A percentile compares a stretch with the other conserved stretches of the same genome.
phyloP scores from a whole-genome alignment of 2,888 invertebrate species.

The Drosophila prostipennis region DNA sequence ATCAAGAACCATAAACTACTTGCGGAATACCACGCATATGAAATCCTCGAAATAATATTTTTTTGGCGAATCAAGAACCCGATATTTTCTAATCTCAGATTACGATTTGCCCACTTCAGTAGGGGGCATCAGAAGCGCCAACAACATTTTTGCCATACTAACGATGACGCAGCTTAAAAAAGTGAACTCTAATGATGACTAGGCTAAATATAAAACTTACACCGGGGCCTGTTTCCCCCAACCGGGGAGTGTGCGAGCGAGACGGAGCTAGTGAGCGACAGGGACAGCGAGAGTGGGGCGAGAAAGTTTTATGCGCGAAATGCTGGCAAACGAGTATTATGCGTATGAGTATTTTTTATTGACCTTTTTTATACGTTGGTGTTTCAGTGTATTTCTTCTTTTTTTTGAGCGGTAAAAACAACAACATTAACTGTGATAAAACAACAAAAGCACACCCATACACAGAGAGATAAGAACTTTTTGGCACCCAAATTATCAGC shows the following conservation, averaged over 20 bases:
- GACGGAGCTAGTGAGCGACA: constrained; percentile 1
- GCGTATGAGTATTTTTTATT: constrained; percentile 16
- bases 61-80: constrained; percentile 46
- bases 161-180: constrained; percentile 64
- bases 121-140: constrained; percentile 35
- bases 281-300: constrained; percentile 12
- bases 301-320: constrained; percentile 42
- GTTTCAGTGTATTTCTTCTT: not conserved
- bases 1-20: constrained; percentile 40
- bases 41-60: constrained; percentile 27
- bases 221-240: constrained; percentile 51
- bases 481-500: constrained; percentile 1
- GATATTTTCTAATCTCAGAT: constrained; percentile 65
- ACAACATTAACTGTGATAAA: constrained; percentile 25
- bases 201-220: constrained; percentile 38
- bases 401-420: constrained; percentile 9
- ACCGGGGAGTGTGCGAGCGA: constrained; percentile 10
- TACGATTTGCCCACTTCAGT: constrained; percentile 44
- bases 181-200: constrained; percentile 72
- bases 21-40: constrained; percentile 27
- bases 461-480: constrained; percentile 21
- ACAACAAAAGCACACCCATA: constrained; percentile 6
- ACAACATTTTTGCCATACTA: constrained; percentile 55
- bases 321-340: constrained; percentile 21
- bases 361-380: constrained; percentile 16